phyloP scores from a whole-genome alignment of 1,140 invertebrate genomes.

The Helicoverpa zea region DNA sequence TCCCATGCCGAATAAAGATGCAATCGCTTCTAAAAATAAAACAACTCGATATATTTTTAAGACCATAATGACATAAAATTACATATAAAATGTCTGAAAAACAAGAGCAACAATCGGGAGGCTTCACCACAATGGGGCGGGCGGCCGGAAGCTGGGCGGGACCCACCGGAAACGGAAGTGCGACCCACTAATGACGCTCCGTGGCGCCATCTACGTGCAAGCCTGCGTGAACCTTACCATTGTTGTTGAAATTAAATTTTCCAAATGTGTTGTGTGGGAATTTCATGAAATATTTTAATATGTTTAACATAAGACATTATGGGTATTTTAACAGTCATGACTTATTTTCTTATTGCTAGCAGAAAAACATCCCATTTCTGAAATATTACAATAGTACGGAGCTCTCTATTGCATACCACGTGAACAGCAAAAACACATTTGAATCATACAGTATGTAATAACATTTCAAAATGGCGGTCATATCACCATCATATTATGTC shows the following conservation, averaged over 20 bases:
- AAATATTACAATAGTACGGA: too few species aligned
- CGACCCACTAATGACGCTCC: conserved; percentile 64
- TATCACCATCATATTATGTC: too few species aligned
- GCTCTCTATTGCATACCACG: too few species aligned
- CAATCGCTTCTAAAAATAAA: too few species aligned
- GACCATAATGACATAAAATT: conserved; percentile 32
- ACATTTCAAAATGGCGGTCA: too few species aligned
- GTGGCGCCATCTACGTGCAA: conserved; percentile 57
- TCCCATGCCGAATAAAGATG: too few species aligned
- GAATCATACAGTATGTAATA: too few species aligned
- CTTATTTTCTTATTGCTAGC: too few species aligned
- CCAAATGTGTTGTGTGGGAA: conserved; percentile 37
- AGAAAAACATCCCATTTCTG: too few species aligned
- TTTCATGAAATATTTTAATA: not conserved
- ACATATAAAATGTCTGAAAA: conserved; percentile 53
- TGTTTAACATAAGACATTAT: too few species aligned
- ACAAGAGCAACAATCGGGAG: conserved; percentile 56
- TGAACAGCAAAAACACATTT: too few species aligned
- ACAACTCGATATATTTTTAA: not conserved
- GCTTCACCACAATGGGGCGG: conserved; percentile 52
- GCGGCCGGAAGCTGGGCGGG: conserved; percentile 53
- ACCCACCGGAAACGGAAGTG: conserved; percentile 60
- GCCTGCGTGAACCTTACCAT: conserved; percentile 29
- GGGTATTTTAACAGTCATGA: too few species aligned
- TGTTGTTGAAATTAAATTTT: conserved; percentile 35